phyloP scores from a whole-genome alignment of 2,797 vertebrate genomes.

The Allobates femoralis region DNA sequence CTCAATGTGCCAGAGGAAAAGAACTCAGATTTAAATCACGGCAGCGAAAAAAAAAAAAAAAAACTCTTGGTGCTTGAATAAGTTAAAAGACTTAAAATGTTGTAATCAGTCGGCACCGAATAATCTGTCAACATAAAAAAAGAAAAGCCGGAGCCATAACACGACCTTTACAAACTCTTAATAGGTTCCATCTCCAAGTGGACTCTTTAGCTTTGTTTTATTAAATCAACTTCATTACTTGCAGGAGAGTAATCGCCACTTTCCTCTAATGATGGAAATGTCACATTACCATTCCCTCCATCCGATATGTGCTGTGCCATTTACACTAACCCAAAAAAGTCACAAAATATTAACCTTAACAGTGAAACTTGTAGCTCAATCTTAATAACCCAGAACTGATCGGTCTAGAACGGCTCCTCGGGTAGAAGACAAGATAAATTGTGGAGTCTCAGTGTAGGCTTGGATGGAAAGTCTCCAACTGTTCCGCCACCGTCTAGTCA shows the following conservation, averaged over 20 bases:
- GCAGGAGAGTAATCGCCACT: slow-evolving; percentile 45
- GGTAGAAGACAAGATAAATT: not conserved
- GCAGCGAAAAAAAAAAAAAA: too few species aligned
- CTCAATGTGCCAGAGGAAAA: too few species aligned
- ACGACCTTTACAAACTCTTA: slow-evolving; percentile 49
- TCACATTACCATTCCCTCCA: slow-evolving; percentile 55
- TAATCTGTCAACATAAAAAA: slow-evolving; percentile 25
- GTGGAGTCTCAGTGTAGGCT: too few species aligned
- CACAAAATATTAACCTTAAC: slow-evolving; percentile 15
- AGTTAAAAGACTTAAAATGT: not conserved
- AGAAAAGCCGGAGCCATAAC: not conserved
- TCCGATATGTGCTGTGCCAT: slow-evolving; percentile 26
- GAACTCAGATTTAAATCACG: too few species aligned
- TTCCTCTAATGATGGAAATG: slow-evolving; percentile 54
- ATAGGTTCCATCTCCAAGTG: slow-evolving; percentile 41
- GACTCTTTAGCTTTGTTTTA: slow-evolving; percentile 49
- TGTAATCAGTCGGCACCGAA: not conserved
- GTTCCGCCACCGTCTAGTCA: too few species aligned
- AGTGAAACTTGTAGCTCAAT: not conserved
- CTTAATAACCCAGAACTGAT: not conserved
- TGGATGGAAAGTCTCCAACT: too few species aligned
- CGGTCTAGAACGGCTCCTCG: not conserved
- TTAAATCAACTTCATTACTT: slow-evolving; percentile 56
- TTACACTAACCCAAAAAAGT: slow-evolving; percentile 18
- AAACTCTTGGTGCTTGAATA: not conserved